Base-by-base conservation (phyloP, 2,797 vertebrate species). In the Argentina silus region DNA sequence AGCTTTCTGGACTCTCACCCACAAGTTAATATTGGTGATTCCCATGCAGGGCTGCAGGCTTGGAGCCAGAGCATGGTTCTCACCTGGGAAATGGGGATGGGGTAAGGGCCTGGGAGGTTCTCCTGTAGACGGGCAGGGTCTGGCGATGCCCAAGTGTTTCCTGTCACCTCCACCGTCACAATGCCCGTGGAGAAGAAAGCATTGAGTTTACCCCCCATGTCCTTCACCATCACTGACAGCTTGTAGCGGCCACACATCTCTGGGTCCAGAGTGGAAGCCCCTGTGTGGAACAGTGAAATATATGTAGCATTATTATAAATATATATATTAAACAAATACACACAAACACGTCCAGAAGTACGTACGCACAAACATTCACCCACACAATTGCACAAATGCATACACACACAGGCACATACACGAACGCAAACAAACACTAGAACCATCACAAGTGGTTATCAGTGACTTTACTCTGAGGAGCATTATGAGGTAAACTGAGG, bases 201-300 rank as follows among this genome's bases (percentile, higher is more conserved):
- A 0, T 92, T 93, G 0, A 84, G 84, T 69, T 87, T 90, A 64
- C 94, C 94, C 0, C 88, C 93, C 92, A 95, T 93, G 88, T 95
- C 95, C 86, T 95, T 96, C 70, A 95, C 94, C 90, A 92, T 91
- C 72, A 95, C 90, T 6, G 86, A 87, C 27, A 95, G 91, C 76
- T 93, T 91, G 57, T 96, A 96, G 23, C 86, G 89, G 21, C 90
- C 93, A 50, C 92, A 94, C 78, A 84, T 84, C 79, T 93, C 87
- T 7, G 89, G 92, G 75, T 93, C 92, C 73, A 95, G 76, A 42
- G 91, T 84, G 14, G 90, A 90, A 10, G 90, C 91, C 62, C 94
- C 95, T 95, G 80, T 12, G 6, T 19, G 11, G 23, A 3, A 64
- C 47, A 12, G 6, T 43, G 51, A 78, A 3, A 67, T 42, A 17